Base-by-base conservation (phyloP, 2,888 invertebrate species). In the Sarcophaga rosellei region DNA sequence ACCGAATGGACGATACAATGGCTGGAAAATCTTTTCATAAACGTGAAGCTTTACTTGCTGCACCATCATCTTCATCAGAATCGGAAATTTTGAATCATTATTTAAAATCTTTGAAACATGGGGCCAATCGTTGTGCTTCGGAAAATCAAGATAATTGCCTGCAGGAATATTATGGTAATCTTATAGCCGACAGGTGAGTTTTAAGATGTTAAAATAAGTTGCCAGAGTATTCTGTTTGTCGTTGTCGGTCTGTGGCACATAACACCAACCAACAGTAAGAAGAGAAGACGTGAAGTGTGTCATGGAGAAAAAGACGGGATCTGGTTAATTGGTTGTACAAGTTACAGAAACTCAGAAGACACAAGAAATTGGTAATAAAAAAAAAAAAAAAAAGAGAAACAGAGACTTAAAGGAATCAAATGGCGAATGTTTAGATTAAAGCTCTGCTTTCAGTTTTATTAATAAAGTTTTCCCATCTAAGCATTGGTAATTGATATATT, bases 151-250 rank as follows among this genome's bases (percentile, higher is more conserved):
- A 81, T 76, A 88, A 90, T 88, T 92, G 92, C 90, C 88, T 89
- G 47, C 84, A 89, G 88, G 90, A 90, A 70, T 90, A 90, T 88
- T 89, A 89, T 87, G 89, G 89, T 72, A 89, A 89, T 76, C 83
- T 90, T 85, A 75, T 89, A 81, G 90, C 90, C 47, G 89, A 89
- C 90, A 92, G 91, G 92, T 92, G 89, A 91, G 91, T 81, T 65
- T 21, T 17, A 35, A 35, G 17, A 35, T 23, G 15, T 45, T 66
- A 45, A 47, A 62, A 63, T 35, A 35, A 35, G 35, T 35, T 23
- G 15, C 25, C 12, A 63, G 68, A 63, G 68, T 68, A 75, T 59
- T 57, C 10, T 53, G 35, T 61, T 15, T 72, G 45, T 53, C 15
- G 59, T 68, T 61, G 47, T 47, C 17, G 35, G 35, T 35, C 6